Evolutionary conservation across 2,888 invertebrate genomes (phyloP), one percentile per base, ranked within the genome.

Genomic region (Dorcus parallelipipedus): DNA sequence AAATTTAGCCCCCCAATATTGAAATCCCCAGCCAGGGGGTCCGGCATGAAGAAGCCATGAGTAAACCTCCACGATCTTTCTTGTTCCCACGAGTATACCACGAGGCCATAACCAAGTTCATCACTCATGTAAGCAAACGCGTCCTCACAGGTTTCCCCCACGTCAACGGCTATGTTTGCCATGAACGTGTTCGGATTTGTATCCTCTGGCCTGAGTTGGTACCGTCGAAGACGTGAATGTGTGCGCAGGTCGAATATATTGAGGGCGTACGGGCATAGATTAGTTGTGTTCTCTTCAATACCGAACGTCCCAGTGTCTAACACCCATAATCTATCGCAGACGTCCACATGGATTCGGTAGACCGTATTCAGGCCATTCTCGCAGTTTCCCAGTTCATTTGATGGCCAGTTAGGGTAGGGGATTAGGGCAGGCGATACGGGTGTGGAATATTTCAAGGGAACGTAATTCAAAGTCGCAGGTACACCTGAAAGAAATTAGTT

Each of bases 81-180:
- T 63, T 84, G 81, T 70, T 85, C 82, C 86, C 87, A 90, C 0
- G 91, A 91, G 74, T 93, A 93, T 1, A 86, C 86, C 55, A 93
- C 86, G 20, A 93, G 79, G 1, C 92, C 92, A 68, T 91, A 92
- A 2, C 91, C 91, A 20, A 92, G 80, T 73, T 92, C 92, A 72
- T 93, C 92, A 0, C 90, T 88, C 78, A 91, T 85, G 74, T 92
- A 92, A 0, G 91, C 91, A 71, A 82, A 90, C 0, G 89, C 85
- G 71, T 91, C 90, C 3, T 90, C 88, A 71, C 91, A 92, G 45
- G 80, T 83, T 67, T 82, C 81, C 38, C 90, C 90, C 64, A 90
- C 81, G 70, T 93, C 93, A 2, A 92, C 84, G n/a, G 88, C 90
- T 57, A 91, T 90, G 71, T 91, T 93, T n/a, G 92, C 92, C 61